Percentiles rank a stretch among this genome's conserved stretches.
Evolutionary conservation across 1,140 invertebrate genomes (phyloP).

Genomic region (Triops longicaudatus): DNA sequence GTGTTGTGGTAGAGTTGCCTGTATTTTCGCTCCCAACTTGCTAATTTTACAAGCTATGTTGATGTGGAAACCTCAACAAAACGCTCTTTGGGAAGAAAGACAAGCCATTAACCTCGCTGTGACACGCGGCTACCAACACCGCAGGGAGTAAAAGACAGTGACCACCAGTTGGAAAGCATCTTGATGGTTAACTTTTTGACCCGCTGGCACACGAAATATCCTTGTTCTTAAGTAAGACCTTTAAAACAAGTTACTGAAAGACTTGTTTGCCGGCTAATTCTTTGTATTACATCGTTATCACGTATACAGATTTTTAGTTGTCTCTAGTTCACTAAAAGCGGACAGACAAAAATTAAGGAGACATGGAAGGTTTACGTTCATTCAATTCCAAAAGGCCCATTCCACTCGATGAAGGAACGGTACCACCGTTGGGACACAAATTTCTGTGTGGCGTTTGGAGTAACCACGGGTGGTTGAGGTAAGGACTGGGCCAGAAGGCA

Average conservation of each 20-base stretch:
- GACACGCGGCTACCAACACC: slow-evolving; percentile 5
- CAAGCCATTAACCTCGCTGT: slow-evolving; percentile 7
- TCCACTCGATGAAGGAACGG: not conserved
- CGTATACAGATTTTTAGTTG: not conserved
- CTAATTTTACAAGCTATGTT: slow-evolving; percentile 10
- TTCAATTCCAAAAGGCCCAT: not conserved
- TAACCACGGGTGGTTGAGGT: not conserved
- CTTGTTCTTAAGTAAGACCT: not conserved
- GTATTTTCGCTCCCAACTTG: slow-evolving; percentile 7
- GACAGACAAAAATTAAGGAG: not conserved
- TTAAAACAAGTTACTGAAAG: not conserved
- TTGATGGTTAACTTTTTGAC: not conserved
- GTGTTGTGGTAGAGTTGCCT: slow-evolving; percentile 11
- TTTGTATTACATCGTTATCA: not conserved
- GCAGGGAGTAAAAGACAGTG: not conserved
- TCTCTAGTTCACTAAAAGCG: not conserved
- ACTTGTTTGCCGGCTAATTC: not conserved
- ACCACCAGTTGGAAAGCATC: not conserved
- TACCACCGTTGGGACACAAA: not conserved
- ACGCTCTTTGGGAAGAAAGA: not conserved
- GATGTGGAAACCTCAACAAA: slow-evolving; percentile 8
- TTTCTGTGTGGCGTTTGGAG: not conserved
- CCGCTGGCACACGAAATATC: not conserved
- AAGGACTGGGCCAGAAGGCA: not conserved
- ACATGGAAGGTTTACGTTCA: not conserved